Evolutionary conservation across 2,797 vertebrate genomes (phyloP).

Genomic region (Xyrichtys novacula): DNA sequence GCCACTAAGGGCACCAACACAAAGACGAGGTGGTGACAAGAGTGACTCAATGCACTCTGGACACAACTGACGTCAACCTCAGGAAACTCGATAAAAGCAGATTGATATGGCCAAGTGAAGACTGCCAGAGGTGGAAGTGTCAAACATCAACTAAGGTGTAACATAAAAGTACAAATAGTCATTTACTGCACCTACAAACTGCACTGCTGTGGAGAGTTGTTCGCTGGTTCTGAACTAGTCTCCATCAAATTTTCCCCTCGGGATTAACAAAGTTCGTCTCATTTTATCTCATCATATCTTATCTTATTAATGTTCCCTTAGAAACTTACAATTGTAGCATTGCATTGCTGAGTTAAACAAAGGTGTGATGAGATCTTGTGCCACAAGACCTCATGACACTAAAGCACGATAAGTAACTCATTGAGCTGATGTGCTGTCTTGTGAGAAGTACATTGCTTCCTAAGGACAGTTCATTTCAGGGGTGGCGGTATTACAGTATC

Average conservation of each 20-base stretch:
- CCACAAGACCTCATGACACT: no score
- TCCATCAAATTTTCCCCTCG: not conserved
- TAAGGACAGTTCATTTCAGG: no score
- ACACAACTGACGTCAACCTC: slow-evolving; percentile 74
- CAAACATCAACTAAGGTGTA: not conserved
- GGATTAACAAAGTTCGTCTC: no score
- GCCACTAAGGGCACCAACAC: slow-evolving; percentile 52
- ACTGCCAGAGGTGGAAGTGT: slow-evolving; percentile 39
- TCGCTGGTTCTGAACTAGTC: not conserved
- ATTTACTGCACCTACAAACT: not conserved
- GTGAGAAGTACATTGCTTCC: no score
- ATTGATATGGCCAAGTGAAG: slow-evolving; percentile 41
- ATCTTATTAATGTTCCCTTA: no score
- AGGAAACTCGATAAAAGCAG: slow-evolving; percentile 70
- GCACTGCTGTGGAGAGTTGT: not conserved
- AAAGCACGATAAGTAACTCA: no score
- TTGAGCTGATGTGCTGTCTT: no score
- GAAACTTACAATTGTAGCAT: no score
- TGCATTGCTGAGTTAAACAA: no score
- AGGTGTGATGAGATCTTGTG: no score
- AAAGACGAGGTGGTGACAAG: slow-evolving; percentile 60
- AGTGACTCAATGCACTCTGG: slow-evolving; percentile 72
- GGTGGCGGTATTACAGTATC: no score
- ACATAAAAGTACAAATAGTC: not conserved
- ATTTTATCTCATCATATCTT: no score